These are phyloP conservation scores for Brachionus rotundiformis DNA, from an alignment of 1,140 invertebrate genomes.

Conservation along the genomic window DNA sequence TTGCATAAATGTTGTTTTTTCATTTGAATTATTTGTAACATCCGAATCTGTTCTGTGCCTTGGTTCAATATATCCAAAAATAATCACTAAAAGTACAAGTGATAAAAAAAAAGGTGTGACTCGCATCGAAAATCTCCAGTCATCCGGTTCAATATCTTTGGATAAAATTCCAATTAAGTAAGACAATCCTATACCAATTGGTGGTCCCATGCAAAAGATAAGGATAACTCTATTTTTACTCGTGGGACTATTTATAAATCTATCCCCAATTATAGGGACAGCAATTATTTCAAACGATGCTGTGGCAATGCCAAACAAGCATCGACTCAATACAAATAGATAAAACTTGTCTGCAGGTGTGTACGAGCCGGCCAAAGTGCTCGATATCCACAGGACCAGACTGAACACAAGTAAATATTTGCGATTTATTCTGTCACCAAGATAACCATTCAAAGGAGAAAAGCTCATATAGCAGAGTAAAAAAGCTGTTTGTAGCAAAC, in stretches of 20 bases:
- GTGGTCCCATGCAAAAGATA: constrained; percentile 41
- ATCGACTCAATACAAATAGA: constrained; percentile 20
- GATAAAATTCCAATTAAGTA: constrained; percentile 31
- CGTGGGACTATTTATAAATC: neutral
- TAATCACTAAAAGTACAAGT: neutral
- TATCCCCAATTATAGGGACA: constrained; percentile 33
- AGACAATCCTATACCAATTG: constrained; percentile 18
- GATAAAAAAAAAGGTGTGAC: constrained; percentile 19
- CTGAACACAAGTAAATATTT: constrained; percentile 49
- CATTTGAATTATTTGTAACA: neutral
- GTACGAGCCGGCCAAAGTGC: constrained; percentile 23
- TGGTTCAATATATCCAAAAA: constrained; percentile 21
- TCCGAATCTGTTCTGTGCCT: neutral
- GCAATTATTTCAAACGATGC: constrained; percentile 50
- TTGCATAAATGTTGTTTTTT: constrained; percentile 4
- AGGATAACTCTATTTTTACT: neutral
- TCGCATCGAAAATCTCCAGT: constrained; percentile 42
- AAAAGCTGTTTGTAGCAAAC: constrained; percentile 44
- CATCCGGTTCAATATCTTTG: constrained; percentile 28
- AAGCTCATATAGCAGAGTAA: constrained; percentile 43
- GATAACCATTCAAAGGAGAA: constrained; percentile 48
- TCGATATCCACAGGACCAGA: constrained; percentile 28
- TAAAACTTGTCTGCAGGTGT: constrained; percentile 17
- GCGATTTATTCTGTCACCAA: constrained; percentile 51
- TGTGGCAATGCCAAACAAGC: constrained; percentile 48